Conservation (phyloP, 2,888 invertebrate species). For the Cryptocephalus primarius region DNA sequence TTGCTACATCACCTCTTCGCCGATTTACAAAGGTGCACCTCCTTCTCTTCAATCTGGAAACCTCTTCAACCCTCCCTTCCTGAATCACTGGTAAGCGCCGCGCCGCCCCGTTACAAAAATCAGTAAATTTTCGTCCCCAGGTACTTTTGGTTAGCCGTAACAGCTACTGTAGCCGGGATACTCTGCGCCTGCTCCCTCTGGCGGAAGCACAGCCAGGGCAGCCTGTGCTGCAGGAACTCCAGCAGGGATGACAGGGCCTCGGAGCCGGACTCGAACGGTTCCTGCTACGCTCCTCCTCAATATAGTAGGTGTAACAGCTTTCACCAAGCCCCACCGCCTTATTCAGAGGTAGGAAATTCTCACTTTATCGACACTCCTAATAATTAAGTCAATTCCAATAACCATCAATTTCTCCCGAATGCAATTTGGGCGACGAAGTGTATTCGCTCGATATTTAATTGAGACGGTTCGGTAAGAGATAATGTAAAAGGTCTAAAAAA, state of each 20-base stretch:
- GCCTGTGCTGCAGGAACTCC: constrained; percentile 28
- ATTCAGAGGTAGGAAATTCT: constrained; percentile 56
- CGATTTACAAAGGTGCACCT: constrained; percentile 14
- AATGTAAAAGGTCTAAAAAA: too few species aligned
- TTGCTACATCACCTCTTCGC: constrained; percentile 33
- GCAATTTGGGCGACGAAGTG: too few species aligned
- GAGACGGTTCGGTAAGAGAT: too few species aligned
- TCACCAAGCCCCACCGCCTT: constrained; percentile 73
- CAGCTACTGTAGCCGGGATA: constrained; percentile 56
- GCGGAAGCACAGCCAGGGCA: constrained; percentile 42
- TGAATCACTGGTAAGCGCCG: constrained; percentile 53
- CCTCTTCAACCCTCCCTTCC: constrained; percentile 53
- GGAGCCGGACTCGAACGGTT: constrained; percentile 66
- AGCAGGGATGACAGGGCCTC: constrained; percentile 49
- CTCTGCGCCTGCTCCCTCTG: constrained; percentile 59
- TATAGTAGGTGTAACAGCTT: constrained; percentile 77
- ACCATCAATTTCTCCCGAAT: too few species aligned
- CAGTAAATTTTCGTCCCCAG: constrained; percentile 11
- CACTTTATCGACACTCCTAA: too few species aligned
- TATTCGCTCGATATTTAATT: too few species aligned
- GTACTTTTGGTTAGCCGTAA: constrained; percentile 46
- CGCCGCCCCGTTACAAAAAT: background rate
- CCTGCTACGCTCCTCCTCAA: constrained; percentile 72
- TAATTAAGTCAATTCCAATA: too few species aligned
- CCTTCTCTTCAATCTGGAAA: constrained; percentile 41